These are phyloP conservation scores for Haliaeetus leucogaster DNA, from an alignment of 2,113 vertebrate species.

Conservation along the genomic window DNA sequence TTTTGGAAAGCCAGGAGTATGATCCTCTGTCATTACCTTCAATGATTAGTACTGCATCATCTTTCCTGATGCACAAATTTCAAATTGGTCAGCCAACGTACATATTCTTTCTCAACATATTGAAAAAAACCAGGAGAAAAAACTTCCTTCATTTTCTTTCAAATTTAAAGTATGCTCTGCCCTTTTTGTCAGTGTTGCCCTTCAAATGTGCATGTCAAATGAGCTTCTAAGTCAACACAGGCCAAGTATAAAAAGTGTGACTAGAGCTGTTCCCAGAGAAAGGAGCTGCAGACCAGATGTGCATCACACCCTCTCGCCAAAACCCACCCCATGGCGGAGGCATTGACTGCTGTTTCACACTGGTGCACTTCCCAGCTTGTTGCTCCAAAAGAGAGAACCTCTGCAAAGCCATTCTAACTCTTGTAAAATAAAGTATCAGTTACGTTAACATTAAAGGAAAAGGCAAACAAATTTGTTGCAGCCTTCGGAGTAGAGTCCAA, in stretches of 20 bases:
- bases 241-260: background rate
- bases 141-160: background rate
- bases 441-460: background rate
- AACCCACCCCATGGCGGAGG: background rate
- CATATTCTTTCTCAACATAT: background rate
- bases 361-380: background rate
- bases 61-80: background rate
- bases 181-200: background rate
- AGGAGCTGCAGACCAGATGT: constrained; percentile 38
- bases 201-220: background rate
- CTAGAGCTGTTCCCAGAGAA: constrained; percentile 16
- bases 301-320: background rate
- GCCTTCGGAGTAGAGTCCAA: background rate
- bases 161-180: background rate
- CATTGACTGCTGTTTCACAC: background rate
- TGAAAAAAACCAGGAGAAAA: background rate
- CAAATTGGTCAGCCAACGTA: background rate
- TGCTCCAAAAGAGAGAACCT: background rate
- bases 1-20: background rate
- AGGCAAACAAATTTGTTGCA: constrained; percentile 23
- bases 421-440: background rate
- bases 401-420: background rate
- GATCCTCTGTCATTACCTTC: background rate
- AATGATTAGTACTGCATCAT: background rate
- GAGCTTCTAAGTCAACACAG: constrained; percentile 5